Base-by-base conservation (phyloP, 2,888 invertebrate genomes). In the Hofmannophila pseudospretella region DNA sequence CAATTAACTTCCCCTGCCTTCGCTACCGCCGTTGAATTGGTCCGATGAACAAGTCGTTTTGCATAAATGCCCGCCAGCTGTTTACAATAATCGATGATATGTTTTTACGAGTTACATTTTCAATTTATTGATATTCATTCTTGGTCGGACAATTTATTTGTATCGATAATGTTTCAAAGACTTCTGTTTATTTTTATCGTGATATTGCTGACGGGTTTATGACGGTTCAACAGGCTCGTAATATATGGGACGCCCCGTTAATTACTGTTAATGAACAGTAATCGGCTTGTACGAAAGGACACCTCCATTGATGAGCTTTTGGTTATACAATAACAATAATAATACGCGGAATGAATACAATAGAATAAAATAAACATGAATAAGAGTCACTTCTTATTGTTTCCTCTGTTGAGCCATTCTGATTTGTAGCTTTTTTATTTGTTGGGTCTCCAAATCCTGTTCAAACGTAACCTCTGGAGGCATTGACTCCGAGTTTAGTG, bases 41-140 rank as follows among this genome's bases (percentile, higher is more conserved):
- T 58, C 78, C 78, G 65, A 67, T 68, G 69, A 74, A 65, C 67
- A 66, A 66, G 65, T 67, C 68, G 70, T 77, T 84, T 79, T 75
- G 81, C 82, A 79, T 78, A 80, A 77, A 79, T 75, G 80, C 80
- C 85, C 82, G 74, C 78, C 73, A 79, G 84, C 82, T 80, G 81
- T 80, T 82, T 81, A 84, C 79, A 80, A 75, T 79, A 79, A 84
- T 81, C 80, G 78, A 81, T 79, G 75, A 81, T 80, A 81, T 77
- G 78, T 81, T 82, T 82, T 82, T 81, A 84, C 69, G 73, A 74
- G 74, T 77, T 64, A 69, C 75, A 71, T 74, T 77, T 80, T 75
- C 79, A 81, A 85, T 82, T 82, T 85, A 82, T 81, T 72, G 74
- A 76, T 79, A 77, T 77, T 76, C 71, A 68, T 79, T 79, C 74